A percentile compares a stretch with the other conserved stretches of the same genome.
Evolutionary conservation across 1,140 invertebrate species (phyloP).

Genomic region (Atta colombica): DNA sequence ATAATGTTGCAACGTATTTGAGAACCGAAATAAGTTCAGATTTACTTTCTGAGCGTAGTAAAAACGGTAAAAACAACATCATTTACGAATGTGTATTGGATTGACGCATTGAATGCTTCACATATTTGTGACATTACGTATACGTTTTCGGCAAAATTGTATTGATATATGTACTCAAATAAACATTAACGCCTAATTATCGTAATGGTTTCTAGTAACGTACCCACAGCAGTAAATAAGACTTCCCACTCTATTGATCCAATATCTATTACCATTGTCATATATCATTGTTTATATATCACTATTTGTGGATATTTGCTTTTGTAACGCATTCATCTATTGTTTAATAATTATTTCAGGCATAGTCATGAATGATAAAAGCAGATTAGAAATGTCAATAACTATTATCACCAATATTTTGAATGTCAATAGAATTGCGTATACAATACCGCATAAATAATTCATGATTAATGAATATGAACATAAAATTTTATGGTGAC

Average conservation of each 20-base stretch:
- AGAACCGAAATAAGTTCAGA: constrained; percentile 15
- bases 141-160: constrained; percentile 58
- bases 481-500: not conserved
- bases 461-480: not conserved
- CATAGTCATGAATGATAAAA: not conserved
- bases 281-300: not conserved
- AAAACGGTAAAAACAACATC: constrained; percentile 6
- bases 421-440: constrained; percentile 32
- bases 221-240: constrained; percentile 1
- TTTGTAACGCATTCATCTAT: not conserved
- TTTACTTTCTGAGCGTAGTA: constrained; percentile 37
- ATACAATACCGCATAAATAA: not conserved
- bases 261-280: not conserved
- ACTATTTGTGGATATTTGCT: not conserved
- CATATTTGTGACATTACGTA: constrained; percentile 51
- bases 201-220: not conserved
- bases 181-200: constrained; percentile 54
- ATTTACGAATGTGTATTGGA: constrained; percentile 13
- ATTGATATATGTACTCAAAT: constrained; percentile 57
- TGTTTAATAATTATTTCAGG: constrained; percentile 27
- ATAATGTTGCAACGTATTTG: constrained; percentile 21
- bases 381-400: not conserved
- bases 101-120: constrained; percentile 46
- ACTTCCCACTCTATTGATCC: not conserved
- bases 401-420: constrained; percentile 6